These are phyloP conservation scores for Cecropterus lyciades DNA, from an alignment of 1,140 invertebrate genomes.

Conservation along the genomic window DNA sequence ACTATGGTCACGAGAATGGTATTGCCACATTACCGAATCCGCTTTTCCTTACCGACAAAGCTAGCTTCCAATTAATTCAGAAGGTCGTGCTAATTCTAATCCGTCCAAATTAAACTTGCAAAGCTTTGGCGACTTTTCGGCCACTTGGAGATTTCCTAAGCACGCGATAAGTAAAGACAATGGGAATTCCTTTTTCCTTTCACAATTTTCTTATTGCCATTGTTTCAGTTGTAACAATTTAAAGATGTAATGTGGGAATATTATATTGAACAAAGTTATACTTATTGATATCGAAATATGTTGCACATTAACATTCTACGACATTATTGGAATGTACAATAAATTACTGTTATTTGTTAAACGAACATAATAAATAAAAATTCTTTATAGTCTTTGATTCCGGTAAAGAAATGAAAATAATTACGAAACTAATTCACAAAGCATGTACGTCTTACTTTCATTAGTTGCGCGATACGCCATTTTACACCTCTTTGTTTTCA, in stretches of 20 bases:
- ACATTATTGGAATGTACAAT: too few species aligned
- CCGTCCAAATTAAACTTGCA: conserved; percentile 20
- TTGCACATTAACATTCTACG: too few species aligned
- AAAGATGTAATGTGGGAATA: too few species aligned
- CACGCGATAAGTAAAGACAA: conserved; percentile 4
- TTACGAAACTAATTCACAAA: neutral
- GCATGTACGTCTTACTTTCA: conserved; percentile 3
- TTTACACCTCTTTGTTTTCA: conserved; percentile 14
- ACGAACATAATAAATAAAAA: too few species aligned
- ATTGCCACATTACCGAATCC: neutral
- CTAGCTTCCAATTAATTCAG: conserved; percentile 4
- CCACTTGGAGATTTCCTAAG: conserved; percentile 3
- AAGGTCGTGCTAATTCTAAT: conserved; percentile 17
- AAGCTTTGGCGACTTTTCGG: conserved; percentile 16
- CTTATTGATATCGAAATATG: too few species aligned
- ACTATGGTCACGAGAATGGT: neutral
- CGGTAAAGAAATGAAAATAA: neutral
- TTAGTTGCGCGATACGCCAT: conserved; percentile 2
- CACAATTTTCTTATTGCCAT: neutral
- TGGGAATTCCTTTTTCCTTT: neutral
- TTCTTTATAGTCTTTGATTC: neutral
- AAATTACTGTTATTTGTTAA: too few species aligned
- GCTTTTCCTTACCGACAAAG: neutral
- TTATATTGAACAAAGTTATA: too few species aligned
- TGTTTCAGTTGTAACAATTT: neutral